Percentiles rank a stretch among this genome's conserved stretches.
phyloP scores from a whole-genome alignment of 2,113 vertebrate genomes.

The Paedocypris sp. region DNA sequence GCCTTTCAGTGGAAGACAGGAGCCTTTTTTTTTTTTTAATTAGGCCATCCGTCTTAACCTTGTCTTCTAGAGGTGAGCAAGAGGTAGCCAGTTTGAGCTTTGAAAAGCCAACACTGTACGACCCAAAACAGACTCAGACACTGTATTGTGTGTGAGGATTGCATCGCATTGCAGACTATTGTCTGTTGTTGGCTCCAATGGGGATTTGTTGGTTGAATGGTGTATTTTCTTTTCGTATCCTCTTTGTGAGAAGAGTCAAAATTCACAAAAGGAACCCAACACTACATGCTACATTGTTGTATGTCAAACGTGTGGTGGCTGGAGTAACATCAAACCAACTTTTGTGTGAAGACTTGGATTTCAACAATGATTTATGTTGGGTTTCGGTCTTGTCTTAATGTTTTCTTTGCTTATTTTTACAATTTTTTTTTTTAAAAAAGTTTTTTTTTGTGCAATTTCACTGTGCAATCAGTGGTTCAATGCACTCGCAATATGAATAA shows the following conservation, averaged over 20 bases:
- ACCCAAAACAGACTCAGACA: conserved; percentile 15
- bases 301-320: conserved; percentile 55
- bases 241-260: conserved; percentile 61
- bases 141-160: neutral
- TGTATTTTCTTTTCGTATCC: conserved; percentile 24
- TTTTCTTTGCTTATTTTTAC: too few species aligned
- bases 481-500: too few species aligned
- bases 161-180: conserved; percentile 45
- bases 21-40: conserved; percentile 72
- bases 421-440: too few species aligned
- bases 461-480: too few species aligned
- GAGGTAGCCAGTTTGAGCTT: conserved; percentile 63
- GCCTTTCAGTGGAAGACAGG: conserved; percentile 60
- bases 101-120: conserved; percentile 52
- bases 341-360: too few species aligned
- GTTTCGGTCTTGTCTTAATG: too few species aligned
- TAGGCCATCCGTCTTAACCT: conserved; percentile 72
- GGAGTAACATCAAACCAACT: too few species aligned
- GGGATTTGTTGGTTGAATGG: conserved; percentile 64
- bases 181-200: conserved; percentile 56
- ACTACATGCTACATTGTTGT: conserved; percentile 54
- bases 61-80: conserved; percentile 64
- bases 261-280: conserved; percentile 65
- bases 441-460: too few species aligned
- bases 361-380: too few species aligned